Evolutionary conservation across 1,140 invertebrate genomes (phyloP), one percentile per base, ranked within the genome.

Genomic region (Diorhabda elongata): DNA sequence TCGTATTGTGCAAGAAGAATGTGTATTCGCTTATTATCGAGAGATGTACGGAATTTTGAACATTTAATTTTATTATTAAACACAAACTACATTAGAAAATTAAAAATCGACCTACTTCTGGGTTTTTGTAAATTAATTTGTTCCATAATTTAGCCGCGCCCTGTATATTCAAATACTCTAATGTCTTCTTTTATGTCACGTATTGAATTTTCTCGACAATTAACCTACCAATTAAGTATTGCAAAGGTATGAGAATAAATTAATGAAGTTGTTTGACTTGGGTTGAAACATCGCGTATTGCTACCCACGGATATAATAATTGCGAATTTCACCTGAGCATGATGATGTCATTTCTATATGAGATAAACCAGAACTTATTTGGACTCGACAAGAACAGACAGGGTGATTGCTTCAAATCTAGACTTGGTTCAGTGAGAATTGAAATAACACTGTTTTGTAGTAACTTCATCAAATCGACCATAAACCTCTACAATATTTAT

Each of bases 261-360:
- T 52, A 52, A 6, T 52, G n/a, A 52, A 52, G 47, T 52, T 52
- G 47, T 52, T 52, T 52, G 47, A 52, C 47, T 52, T 52, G 47
- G 47, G n/a, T 52, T 52, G n/a, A 52, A 52, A 52, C 47, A 52
- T 52, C 47, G 47, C 47, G n/a, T 52, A n/a, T n/a, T 52, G 6
- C 47, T 2, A 8, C 47, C 47, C 47, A 52, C 47, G 47, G 47
- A 52, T 52, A 52, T 52, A 6, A 52, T 52, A 52, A 52, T 52
- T 52, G 47, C 47, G 47, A 52, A 52, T 52, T 52, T 52, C 47
- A 52, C 47, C 47, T 52, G 47, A n/a, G 47, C 47, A 52, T 52
- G 47, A 52, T 52, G 47, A 52, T 52, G 47, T 52, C 47, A 52
- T 52, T 52, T 52, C 47, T 52, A 52, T 52, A 52, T 3, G 3